phyloP scores from a whole-genome alignment of 2,113 vertebrate species.

The Chascanopsetta lugubris region DNA sequence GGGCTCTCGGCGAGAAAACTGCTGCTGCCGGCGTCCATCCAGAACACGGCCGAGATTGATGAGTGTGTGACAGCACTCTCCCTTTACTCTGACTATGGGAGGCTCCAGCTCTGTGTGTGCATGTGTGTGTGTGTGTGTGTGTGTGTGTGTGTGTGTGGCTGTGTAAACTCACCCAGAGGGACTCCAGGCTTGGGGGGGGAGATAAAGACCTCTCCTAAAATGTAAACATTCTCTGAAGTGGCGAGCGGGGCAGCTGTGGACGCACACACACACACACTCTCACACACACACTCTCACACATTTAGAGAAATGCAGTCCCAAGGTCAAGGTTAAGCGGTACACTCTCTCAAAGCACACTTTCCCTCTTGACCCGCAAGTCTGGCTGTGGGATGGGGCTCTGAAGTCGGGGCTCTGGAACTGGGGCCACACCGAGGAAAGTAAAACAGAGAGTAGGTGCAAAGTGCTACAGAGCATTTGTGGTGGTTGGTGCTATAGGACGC shows the following conservation, averaged over 20 bases:
- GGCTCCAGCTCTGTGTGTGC: slow-evolving; percentile 28
- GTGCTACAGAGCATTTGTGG: slow-evolving; percentile 2
- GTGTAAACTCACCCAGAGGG: slow-evolving; percentile 81
- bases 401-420: slow-evolving; percentile 55
- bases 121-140: slow-evolving; percentile 46
- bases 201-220: slow-evolving; percentile 84
- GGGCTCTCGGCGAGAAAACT: slow-evolving; percentile 57
- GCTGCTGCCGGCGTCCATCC: slow-evolving; percentile 51
- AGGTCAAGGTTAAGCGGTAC: slow-evolving; percentile 84
- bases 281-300: slow-evolving; percentile 73
- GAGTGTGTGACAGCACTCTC: slow-evolving; percentile 79
- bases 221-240: slow-evolving; percentile 86
- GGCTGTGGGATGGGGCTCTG: slow-evolving; percentile 42
- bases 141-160: slow-evolving; percentile 49
- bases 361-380: slow-evolving; percentile 76
- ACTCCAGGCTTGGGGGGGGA: slow-evolving; percentile 74
- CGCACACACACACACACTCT: slow-evolving; percentile 70
- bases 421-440: slow-evolving; percentile 33
- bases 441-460: slow-evolving; percentile 35
- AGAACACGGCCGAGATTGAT: slow-evolving; percentile 75
- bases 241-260: slow-evolving; percentile 76
- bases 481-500: neutral
- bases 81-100: slow-evolving; percentile 68
- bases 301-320: slow-evolving; percentile 73
- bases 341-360: slow-evolving; percentile 80